These are phyloP conservation scores for Hydrolagus colliei DNA, from an alignment of 2,797 vertebrate species.

Conservation along the genomic window DNA sequence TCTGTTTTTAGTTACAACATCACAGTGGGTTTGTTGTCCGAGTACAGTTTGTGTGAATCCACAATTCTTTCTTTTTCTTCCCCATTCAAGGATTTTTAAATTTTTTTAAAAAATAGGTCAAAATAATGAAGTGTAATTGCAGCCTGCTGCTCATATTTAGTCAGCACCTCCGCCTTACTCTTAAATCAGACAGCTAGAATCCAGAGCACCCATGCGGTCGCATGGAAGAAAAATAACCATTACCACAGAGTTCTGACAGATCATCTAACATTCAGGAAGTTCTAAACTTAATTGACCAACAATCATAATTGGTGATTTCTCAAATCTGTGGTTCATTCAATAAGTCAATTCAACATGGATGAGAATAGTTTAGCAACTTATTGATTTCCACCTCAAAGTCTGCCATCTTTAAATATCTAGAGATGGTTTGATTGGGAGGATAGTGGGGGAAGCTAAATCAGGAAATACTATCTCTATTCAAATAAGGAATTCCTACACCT, in stretches of 20 bases:
- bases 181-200: too few relatives aligned
- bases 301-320: not conserved
- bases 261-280: not conserved
- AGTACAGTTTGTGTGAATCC: too few relatives aligned
- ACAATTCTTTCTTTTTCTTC: too few relatives aligned
- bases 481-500: not conserved
- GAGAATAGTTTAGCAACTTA: not conserved
- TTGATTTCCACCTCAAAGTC: not conserved
- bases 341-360: not conserved
- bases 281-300: not conserved
- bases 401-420: not conserved
- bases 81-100: too few relatives aligned
- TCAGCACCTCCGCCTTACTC: too few relatives aligned
- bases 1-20: too few relatives aligned
- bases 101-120: too few relatives aligned
- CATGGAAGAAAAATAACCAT: not conserved
- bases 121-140: too few relatives aligned
- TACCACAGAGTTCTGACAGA: not conserved
- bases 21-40: too few relatives aligned
- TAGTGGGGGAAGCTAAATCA: not conserved
- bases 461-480: not conserved
- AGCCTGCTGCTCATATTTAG: too few relatives aligned
- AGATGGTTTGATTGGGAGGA: too few relatives aligned
- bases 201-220: not conserved
- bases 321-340: not conserved